These are phyloP conservation scores for Gasterosteus aculeatus DNA, from an alignment of 2,113 vertebrate genomes.

Conservation along the genomic window DNA sequence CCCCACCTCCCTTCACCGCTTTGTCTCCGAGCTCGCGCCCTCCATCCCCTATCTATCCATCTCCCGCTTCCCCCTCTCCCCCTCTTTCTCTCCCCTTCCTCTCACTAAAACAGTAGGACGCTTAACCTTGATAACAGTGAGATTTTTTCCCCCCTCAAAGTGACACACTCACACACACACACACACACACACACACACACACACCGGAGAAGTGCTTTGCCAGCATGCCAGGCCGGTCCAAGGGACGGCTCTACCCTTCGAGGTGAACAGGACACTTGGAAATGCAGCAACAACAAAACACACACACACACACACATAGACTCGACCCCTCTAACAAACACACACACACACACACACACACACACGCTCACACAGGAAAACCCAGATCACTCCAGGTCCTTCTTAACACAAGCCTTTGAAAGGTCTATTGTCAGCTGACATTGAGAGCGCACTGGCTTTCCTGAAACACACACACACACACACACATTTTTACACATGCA, in stretches of 20 bases:
- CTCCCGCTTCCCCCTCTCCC: conserved; percentile 66
- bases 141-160: conserved; percentile 75
- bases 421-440: conserved; percentile 76
- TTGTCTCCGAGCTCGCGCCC: conserved; percentile 77
- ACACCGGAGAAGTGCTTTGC: conserved; percentile 79
- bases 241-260: conserved; percentile 81
- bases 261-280: conserved; percentile 81
- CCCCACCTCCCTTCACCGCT: conserved; percentile 59
- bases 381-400: conserved; percentile 64
- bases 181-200: conserved; percentile 50
- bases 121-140: conserved; percentile 84
- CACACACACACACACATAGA: conserved; percentile 60
- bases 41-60: conserved; percentile 78
- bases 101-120: conserved; percentile 80
- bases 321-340: conserved; percentile 26
- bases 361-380: conserved; percentile 44
- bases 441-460: conserved; percentile 62
- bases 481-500: conserved; percentile 8
- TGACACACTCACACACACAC: conserved; percentile 71
- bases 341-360: conserved; percentile 55
- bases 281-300: conserved; percentile 80
- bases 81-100: conserved; percentile 71
- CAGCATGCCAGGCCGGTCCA: conserved; percentile 81
- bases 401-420: conserved; percentile 73
- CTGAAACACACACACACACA: conserved; percentile 34